phyloP scores from a whole-genome alignment of 1,140 invertebrate genomes.

The Lineus longissimus region DNA sequence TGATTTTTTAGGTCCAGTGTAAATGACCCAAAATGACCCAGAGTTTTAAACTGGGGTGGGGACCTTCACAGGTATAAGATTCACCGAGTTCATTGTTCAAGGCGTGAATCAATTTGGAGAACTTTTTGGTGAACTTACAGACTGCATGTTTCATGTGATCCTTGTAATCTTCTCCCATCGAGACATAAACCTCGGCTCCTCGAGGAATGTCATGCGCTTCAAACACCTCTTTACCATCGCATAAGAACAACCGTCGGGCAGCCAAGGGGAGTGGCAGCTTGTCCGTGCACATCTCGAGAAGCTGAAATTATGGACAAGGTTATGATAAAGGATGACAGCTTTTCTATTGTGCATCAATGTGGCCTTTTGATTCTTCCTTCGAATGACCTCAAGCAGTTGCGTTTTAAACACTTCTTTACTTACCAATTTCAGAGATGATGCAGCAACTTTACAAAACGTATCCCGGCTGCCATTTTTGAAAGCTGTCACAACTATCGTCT shows the following conservation, averaged over 20 bases:
- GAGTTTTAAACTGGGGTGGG: too few species aligned
- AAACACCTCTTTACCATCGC: slow-evolving; percentile 48
- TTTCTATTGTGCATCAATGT: too few species aligned
- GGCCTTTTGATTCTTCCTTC: too few species aligned
- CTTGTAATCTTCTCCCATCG: slow-evolving; percentile 51
- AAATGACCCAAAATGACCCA: too few species aligned
- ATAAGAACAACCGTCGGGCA: slow-evolving; percentile 48
- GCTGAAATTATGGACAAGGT: slow-evolving; percentile 23
- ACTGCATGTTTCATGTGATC: slow-evolving; percentile 40
- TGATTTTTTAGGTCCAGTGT: too few species aligned
- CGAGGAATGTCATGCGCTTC: slow-evolving; percentile 38
- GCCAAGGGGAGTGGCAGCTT: slow-evolving; percentile 48
- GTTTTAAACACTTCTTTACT: too few species aligned
- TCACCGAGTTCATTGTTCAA: too few species aligned
- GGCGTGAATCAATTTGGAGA: too few species aligned
- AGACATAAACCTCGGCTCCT: slow-evolving; percentile 46
- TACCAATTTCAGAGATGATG: slow-evolving; percentile 48
- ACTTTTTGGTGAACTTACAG: slow-evolving; percentile 26
- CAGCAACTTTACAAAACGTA: slow-evolving; percentile 37
- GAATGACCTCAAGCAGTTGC: too few species aligned
- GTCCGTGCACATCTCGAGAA: slow-evolving; percentile 50
- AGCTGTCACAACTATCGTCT: slow-evolving; percentile 40
- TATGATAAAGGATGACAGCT: too few species aligned
- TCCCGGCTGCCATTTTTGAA: slow-evolving; percentile 48
- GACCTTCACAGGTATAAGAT: too few species aligned